Conservation (phyloP, 2,888 invertebrate species). For the Andrena praecox region DNA sequence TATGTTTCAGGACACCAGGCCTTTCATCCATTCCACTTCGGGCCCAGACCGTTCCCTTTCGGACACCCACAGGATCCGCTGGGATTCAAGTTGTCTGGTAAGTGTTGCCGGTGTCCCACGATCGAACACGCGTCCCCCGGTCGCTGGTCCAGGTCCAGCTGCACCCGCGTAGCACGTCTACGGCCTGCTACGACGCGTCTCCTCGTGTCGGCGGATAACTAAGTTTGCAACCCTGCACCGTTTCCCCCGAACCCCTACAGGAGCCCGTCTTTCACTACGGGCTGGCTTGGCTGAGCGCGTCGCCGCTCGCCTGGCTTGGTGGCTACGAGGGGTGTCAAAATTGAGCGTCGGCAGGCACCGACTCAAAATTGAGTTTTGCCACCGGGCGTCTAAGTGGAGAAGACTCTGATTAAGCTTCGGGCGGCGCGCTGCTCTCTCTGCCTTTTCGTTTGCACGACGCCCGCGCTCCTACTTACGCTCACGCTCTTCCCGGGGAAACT, state of each 20-base stretch:
- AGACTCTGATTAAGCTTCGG: constrained; percentile 83
- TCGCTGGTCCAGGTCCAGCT: constrained; percentile 37
- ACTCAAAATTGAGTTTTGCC: constrained; percentile 84
- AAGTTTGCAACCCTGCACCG: constrained; percentile 76
- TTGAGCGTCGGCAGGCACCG: constrained; percentile 79
- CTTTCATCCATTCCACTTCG: constrained; percentile 96
- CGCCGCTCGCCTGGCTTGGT: constrained; percentile 66
- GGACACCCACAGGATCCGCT: constrained; percentile 91
- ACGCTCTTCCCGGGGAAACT: constrained; percentile 62
- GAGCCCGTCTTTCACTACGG: constrained; percentile 40
- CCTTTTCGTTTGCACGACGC: constrained; percentile 73
- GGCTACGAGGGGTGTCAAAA: constrained; percentile 83
- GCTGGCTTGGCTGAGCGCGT: neutral
- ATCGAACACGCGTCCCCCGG: constrained; percentile 41
- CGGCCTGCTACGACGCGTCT: constrained; percentile 64
- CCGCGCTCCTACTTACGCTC: constrained; percentile 27
- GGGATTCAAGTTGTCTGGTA: constrained; percentile 95
- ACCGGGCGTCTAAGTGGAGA: constrained; percentile 80
- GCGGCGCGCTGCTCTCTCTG: constrained; percentile 71
- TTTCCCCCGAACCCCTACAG: constrained; percentile 39
- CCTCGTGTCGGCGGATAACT: constrained; percentile 78
- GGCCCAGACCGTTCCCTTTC: constrained; percentile 90
- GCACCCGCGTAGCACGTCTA: constrained; percentile 36
- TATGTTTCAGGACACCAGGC: constrained; percentile 90
- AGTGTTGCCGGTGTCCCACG: constrained; percentile 84